Evolutionary conservation across 1,140 invertebrate genomes (phyloP), one percentile per base, ranked within the genome.

Genomic region (Pemphigus obesinymphae): DNA sequence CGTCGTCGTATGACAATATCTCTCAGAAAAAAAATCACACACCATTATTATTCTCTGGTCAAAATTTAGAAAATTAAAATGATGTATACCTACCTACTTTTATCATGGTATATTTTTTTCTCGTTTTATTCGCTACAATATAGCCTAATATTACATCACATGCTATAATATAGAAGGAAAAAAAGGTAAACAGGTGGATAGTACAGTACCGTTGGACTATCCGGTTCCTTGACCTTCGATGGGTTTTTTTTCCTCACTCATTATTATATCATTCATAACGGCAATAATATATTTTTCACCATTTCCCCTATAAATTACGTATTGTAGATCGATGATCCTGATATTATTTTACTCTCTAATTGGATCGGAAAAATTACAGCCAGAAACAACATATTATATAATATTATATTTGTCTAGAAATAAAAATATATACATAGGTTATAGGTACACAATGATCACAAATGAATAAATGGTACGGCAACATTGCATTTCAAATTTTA

Each of bases 191-290:
- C 48, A 34, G 72, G 29, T n/a, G 20, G 48, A 37, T 61, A 61
- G 53, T 58, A n/a, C 13, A 17, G 53, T 78, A 78, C 75, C 75
- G 75, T 78, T 78, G 75, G n/a, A 61, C 23, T 61, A 61, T 78
- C 75, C 55, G 53, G 75, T 78, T 78, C 50, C 23, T 78, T 61
- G 53, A 61, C 75, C 75, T 61, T 61, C 34, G 53, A 26, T n/a
- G 37, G 31, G 5, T 34, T 75, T 76, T 48, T 73, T 37, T 76
- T 6, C 17, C 15, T 73, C n/a, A n/a, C n/a, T n/a, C n/a, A 29
- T 73, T 4, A 68, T 43, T 68, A 68, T 43, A 68, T 43, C 37
- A 68, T 43, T 68, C 20, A n/a, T 73, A 73, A 73, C 45, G 45
- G 70, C 70, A 31, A 29, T 0, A 34, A 17, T 34, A 23, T 43